These are phyloP conservation scores for Galendromus occidentalis DNA, from an alignment of 1,140 invertebrate species.

Conservation along the genomic window DNA sequence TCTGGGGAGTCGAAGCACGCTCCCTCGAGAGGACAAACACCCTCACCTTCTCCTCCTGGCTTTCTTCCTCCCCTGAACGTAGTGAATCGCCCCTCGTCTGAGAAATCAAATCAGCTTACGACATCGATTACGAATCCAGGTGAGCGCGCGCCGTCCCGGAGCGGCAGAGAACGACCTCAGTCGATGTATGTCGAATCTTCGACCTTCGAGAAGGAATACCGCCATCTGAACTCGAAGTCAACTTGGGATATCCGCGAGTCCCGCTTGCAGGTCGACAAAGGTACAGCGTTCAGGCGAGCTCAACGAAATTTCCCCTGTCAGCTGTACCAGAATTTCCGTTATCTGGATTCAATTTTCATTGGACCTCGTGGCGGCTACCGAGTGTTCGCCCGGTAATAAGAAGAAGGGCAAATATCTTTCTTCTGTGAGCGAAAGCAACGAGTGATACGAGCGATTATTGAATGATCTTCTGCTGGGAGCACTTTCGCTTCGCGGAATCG, in stretches of 20 bases:
- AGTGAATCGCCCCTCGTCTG: no score
- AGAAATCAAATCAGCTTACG: no score
- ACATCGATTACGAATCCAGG: background rate
- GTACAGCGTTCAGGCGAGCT: background rate
- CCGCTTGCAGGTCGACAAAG: background rate
- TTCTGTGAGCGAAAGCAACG: background rate
- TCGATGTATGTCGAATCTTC: slow-evolving; percentile 7
- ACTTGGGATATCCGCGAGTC: background rate
- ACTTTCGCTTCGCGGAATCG: no score
- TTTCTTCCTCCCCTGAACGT: no score
- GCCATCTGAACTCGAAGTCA: slow-evolving; percentile 1
- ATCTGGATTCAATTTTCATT: slow-evolving; percentile 2
- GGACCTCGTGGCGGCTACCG: background rate
- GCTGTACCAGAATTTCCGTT: background rate
- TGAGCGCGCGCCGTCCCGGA: background rate
- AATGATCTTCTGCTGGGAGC: no score
- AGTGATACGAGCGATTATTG: background rate
- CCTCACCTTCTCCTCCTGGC: no score
- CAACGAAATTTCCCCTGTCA: background rate
- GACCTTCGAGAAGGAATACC: background rate
- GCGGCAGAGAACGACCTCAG: background rate
- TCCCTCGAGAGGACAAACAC: no score
- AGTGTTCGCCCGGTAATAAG: background rate
- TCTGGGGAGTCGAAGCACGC: no score
- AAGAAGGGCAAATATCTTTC: background rate